phyloP scores from a whole-genome alignment of 2,797 vertebrate species.

The Varecia variegata region DNA sequence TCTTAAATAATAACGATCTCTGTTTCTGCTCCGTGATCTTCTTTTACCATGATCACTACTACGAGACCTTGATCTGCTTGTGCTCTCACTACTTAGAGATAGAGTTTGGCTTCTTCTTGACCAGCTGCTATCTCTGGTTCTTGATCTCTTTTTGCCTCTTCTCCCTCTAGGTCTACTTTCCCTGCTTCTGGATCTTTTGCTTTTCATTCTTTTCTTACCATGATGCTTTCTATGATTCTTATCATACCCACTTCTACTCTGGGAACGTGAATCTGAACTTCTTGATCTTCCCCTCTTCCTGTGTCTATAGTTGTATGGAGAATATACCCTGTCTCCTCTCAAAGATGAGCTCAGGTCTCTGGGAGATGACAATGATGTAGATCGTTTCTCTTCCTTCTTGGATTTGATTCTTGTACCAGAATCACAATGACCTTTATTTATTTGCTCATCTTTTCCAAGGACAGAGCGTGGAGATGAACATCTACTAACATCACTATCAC shows the following conservation, averaged over 20 bases:
- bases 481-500: slow-evolving; percentile 81
- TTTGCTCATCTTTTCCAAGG: slow-evolving; percentile 74
- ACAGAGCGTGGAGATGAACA: slow-evolving; percentile 78
- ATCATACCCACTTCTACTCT: slow-evolving; percentile 77
- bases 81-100: slow-evolving; percentile 85
- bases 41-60: slow-evolving; percentile 85
- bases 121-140: slow-evolving; percentile 80
- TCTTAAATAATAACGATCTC: slow-evolving; percentile 80
- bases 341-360: slow-evolving; percentile 73
- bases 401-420: slow-evolving; percentile 70
- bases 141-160: slow-evolving; percentile 81
- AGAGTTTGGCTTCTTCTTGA: slow-evolving; percentile 83
- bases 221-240: slow-evolving; percentile 78
- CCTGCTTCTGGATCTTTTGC: slow-evolving; percentile 84
- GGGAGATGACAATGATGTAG: slow-evolving; percentile 59
- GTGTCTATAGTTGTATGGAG: slow-evolving; percentile 73
- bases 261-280: slow-evolving; percentile 80
- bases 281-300: slow-evolving; percentile 74
- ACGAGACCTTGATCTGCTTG: slow-evolving; percentile 84
- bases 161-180: slow-evolving; percentile 80
- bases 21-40: slow-evolving; percentile 84
- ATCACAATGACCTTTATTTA: slow-evolving; percentile 68
- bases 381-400: slow-evolving; percentile 77
- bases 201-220: slow-evolving; percentile 79
- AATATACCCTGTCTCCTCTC: slow-evolving; percentile 71